Base-by-base conservation (phyloP, 2,888 invertebrate species). In the Dolichopus griseipennis region DNA sequence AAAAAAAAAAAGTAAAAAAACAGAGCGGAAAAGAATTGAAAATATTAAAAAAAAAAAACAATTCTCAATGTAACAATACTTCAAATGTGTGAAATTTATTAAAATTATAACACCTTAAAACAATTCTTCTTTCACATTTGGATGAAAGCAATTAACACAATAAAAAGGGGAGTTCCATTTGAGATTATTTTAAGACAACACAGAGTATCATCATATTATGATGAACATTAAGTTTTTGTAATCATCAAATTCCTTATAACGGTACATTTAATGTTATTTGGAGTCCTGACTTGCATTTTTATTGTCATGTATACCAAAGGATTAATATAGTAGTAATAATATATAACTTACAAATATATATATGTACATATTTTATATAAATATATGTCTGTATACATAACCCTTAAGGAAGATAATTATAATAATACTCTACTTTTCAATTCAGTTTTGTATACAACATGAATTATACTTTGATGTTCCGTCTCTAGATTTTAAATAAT, bases 71-170 rank as follows among this genome's bases (percentile, higher is more conserved):
- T 37, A 12, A 10, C 10, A 12, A 12, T 15, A 12, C 52, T 52
- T 52, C 18, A 52, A 15, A 52, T 15, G 52, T 52, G 52, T 52
- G 52, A 52, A 52, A 52, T 52, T 52, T 52, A 52, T 52, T 9
- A 52, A 52, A 52, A 18, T 52, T 52, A 52, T 52, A 15, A 52
- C 52, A 52, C 52, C 52, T 52, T 52, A 52, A 52, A 52, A 52
- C n/a, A 52, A 52, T 15, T 43, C 15, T 52, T 52, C 18, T 52
- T 10, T 37, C 8, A 10, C 8, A 7, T 37, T 52, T 52, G 52
- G 52, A 52, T 52, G 52, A 52, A 52, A 52, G 52, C 52, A 52
- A 52, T 52, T 52, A 52, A 52, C 52, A 52, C 52, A 18, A 52
- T 18, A 52, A 52, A n/a, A 52, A 52, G n/a, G 15, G 15, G 41